Base-by-base conservation (phyloP, 37 sponge, comb jelly and placozoan genomes). In the Bolinopsis microptera region DNA sequence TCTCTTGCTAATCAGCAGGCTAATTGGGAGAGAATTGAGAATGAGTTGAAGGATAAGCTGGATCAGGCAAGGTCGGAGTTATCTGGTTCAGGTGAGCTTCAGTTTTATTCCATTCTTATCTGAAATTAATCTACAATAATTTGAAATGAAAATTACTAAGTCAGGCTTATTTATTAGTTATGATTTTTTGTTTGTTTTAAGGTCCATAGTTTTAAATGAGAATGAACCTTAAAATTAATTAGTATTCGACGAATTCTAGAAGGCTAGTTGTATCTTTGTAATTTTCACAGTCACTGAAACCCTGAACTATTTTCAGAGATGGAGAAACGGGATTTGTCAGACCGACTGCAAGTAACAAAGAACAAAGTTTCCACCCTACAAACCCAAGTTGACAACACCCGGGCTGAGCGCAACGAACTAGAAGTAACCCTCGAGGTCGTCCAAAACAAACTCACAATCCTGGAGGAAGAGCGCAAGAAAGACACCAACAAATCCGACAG, bases 11-110 rank as follows among this genome's bases (percentile, higher is more conserved):
- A 40, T 39, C 90, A 86, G 90, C 61, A 86, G 48, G 36, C 31
- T 40, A 86, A 40, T 34, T 86, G 61, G 90, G 90, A 86, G 90
- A 95, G 92, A 35, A 93, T 98, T 32, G 98, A 98, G 92, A 32
- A 39, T 27, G 95, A 35, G 35, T 75, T 98, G 35, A 96, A 96
- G 27, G 96, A 98, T 76, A 95, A 96, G 94, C 69, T 98, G 48
- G 93, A 86, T 36, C 33, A 35, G 18, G 80, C 80, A 1, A 32
- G 80, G 21, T 1, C 36, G 16, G 80, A 77, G 35, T 18, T 77
- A 0, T 31, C 80, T 33, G 36, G 16, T 32, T 27, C 61, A 48
- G 61, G 61, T 48, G 13, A 18, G 61, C 5, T 18, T 5, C 9
- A 48, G 13, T 48, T 48, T 48, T 13, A 18, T 18, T 48, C 61